Evolutionary conservation across 1,140 invertebrate species (phyloP).

Genomic region (Apis laboriosa): DNA sequence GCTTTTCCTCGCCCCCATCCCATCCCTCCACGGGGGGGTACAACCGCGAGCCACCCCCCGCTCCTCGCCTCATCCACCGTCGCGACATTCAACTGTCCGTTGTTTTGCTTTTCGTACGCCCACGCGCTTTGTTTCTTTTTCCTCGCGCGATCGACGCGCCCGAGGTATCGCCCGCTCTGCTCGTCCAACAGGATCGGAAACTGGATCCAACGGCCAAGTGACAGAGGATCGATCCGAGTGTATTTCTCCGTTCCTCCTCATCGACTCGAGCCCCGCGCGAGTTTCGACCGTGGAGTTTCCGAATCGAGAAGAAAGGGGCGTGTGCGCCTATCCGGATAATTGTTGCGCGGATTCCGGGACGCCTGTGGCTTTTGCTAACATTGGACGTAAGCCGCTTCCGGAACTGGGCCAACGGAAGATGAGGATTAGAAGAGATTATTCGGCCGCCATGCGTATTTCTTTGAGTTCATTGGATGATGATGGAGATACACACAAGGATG

Average conservation of each 20-base stretch:
- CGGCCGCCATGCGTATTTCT: neutral
- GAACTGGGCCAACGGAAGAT: neutral
- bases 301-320: neutral
- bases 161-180: slow-evolving; percentile 7
- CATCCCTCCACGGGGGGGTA: neutral
- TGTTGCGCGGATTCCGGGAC: neutral
- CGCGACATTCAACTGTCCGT: slow-evolving; percentile 48
- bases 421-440: neutral
- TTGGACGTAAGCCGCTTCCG: neutral
- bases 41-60: slow-evolving; percentile 40
- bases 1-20: slow-evolving; percentile 41
- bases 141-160: slow-evolving; percentile 16
- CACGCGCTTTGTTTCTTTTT: slow-evolving; percentile 26
- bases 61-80: neutral
- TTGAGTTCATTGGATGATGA: neutral
- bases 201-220: neutral
- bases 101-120: slow-evolving; percentile 52
- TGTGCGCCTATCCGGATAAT: neutral
- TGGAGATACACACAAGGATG: neutral
- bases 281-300: neutral
- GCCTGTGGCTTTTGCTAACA: neutral
- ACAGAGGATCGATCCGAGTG: neutral
- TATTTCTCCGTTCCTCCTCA: neutral
- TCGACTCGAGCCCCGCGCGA: neutral
- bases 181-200: slow-evolving; percentile 14